Evolutionary conservation across 1,140 invertebrate genomes (phyloP), one percentile per base, ranked within the genome.

Genomic region (Capitella teleta): DNA sequence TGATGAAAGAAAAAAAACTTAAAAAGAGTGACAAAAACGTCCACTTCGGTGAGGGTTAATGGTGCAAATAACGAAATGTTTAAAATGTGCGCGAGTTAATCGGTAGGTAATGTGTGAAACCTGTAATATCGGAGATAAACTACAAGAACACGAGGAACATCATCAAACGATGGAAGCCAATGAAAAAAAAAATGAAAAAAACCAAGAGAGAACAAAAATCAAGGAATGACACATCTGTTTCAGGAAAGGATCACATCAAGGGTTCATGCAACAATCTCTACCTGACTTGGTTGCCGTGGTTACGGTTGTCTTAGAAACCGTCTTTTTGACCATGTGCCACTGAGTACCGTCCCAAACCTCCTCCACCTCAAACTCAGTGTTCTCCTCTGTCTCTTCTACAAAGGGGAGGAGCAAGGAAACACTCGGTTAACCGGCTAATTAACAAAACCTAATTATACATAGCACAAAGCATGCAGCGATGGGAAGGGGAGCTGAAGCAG

Each of bases 341-440:
- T 47, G 26, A n/a, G 18, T 32, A 2, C 45, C 45, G 26, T 47
- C 45, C 45, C 45, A 47, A 16, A 47, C 32, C 16, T 47, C 26
- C 16, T 47, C 45, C 18, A 47, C 45, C 21, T 47, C 26, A 0
- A 24, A 32, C 30, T 47, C 45, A 10, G 28, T 47, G 63, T 66
- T 23, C 54, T n/a, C 25, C 25, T 23, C 23, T 4, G 41, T 18
- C n/a, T 18, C 41, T 24, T 43, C 41, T 43, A 5, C 36, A 5
- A 37, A 19, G 16, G 36, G 36, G n/a, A 37, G 36, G n/a, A 37
- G 36, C 21, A 19, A 37, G 21, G 16, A 16, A 19, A 37, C 16
- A 37, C 36, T 16, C n/a, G 36, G 21, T n/a, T n/a, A n/a, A n/a
- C n/a, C n/a, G n/a, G n/a, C n/a, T n/a, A n/a, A n/a, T n/a, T n/a